Evolutionary conservation across 2,113 vertebrate genomes (phyloP).

Genomic region (Suricata suricatta): DNA sequence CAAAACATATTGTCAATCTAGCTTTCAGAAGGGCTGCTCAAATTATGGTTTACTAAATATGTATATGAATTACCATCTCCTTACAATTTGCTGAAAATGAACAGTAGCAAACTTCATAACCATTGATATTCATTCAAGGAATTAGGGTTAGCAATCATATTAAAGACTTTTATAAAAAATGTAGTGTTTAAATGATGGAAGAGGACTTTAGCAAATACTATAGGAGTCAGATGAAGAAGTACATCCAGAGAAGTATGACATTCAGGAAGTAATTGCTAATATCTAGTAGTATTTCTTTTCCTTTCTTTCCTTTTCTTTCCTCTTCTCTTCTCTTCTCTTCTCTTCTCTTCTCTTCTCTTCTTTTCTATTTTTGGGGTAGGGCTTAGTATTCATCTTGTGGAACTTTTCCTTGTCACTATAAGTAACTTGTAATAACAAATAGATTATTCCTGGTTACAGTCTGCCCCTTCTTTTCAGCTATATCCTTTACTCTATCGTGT

Average conservation of each 20-base stretch:
- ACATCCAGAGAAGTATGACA: neutral
- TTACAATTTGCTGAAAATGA: neutral
- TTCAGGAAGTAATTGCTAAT: neutral
- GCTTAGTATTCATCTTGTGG: neutral
- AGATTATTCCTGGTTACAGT: neutral
- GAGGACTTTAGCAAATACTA: neutral
- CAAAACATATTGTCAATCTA: neutral
- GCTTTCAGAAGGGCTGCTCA: neutral
- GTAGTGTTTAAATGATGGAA: neutral
- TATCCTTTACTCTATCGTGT: neutral
- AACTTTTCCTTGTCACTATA: neutral
- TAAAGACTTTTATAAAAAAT: neutral
- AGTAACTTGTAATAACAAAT: neutral
- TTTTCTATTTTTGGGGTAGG: too few species aligned
- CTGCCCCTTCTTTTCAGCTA: neutral
- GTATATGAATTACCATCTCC: neutral
- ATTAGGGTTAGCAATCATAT: neutral
- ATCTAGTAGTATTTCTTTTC: neutral
- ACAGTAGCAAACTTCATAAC: neutral
- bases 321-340: rapidly evolving
- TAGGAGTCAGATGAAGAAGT: neutral
- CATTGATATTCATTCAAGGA: neutral
- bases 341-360: neutral
- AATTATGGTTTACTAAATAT: neutral
- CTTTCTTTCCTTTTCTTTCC: neutral